Conservation (phyloP, 2,888 invertebrate species). For the Sialis fuliginosa region DNA sequence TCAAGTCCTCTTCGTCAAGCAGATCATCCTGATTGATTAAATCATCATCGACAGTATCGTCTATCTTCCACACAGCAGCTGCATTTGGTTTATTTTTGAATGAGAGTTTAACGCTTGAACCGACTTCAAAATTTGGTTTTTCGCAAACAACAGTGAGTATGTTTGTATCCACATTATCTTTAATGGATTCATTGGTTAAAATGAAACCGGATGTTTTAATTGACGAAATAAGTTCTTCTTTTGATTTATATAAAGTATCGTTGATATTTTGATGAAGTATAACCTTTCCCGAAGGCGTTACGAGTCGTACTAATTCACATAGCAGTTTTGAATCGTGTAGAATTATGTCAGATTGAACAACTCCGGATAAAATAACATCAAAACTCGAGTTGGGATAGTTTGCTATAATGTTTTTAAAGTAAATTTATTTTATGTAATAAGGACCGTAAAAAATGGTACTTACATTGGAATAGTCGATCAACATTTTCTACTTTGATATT, state of each 20-base stretch:
- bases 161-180: conserved; percentile 14
- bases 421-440: background rate
- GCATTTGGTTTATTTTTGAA: conserved; percentile 22
- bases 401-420: conserved; percentile 21
- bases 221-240: conserved; percentile 21
- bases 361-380: conserved; percentile 38
- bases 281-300: conserved; percentile 44
- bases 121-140: conserved; percentile 55
- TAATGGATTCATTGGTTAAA: conserved; percentile 16
- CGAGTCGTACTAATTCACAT: conserved; percentile 35
- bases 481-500: conserved; percentile 39
- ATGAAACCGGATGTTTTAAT: conserved; percentile 49
- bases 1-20: conserved; percentile 75
- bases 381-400: conserved; percentile 38
- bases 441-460: conserved; percentile 15
- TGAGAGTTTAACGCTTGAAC: conserved; percentile 39
- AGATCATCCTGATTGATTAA: conserved; percentile 79
- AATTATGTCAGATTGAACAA: conserved; percentile 26
- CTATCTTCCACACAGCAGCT: conserved; percentile 56
- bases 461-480: conserved; percentile 38
- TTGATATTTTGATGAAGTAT: conserved; percentile 29
- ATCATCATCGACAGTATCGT: conserved; percentile 41
- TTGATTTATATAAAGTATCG: conserved; percentile 20
- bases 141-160: conserved; percentile 25
- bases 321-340: conserved; percentile 27